Percentiles rank a stretch among this genome's conserved stretches.
These are phyloP conservation scores for Phocoena sinus DNA, from an alignment of 2,113 vertebrate species.

Conservation along the genomic window DNA sequence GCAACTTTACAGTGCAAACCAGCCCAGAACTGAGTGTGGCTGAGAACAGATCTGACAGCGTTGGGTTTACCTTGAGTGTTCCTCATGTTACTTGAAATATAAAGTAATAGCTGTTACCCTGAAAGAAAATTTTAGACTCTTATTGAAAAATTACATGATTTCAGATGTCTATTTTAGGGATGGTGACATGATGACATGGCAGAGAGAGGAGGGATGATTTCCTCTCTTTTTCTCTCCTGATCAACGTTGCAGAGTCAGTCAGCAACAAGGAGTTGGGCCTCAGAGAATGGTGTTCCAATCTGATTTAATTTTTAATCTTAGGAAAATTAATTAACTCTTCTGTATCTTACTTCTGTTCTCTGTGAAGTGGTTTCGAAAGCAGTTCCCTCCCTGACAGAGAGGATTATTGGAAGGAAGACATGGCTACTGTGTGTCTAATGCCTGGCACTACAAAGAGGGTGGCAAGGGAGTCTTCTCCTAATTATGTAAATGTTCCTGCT, in stretches of 20 bases:
- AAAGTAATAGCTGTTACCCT: conserved; percentile 11
- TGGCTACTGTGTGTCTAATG: background rate
- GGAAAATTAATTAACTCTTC: background rate
- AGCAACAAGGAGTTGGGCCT: background rate
- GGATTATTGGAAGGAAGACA: background rate
- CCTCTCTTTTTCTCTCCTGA: background rate
- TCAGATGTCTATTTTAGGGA: background rate
- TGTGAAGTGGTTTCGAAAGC: background rate
- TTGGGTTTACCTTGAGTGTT: background rate
- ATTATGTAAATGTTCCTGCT: background rate
- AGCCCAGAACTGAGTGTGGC: background rate
- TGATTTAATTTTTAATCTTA: background rate
- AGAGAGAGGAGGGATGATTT: background rate
- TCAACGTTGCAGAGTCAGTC: background rate
- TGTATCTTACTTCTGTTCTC: background rate
- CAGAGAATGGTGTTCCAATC: background rate
- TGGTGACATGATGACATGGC: background rate
- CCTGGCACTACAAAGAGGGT: accelerated
- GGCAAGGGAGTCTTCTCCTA: background rate
- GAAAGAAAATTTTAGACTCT: conserved; percentile 15
- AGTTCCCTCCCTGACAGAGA: background rate
- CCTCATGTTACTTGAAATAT: background rate
- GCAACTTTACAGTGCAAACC: background rate
- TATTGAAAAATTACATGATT: background rate
- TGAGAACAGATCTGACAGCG: background rate